Evolutionary conservation across 2,888 invertebrate species (phyloP), one percentile per base, ranked within the genome.

Genomic region (Phyto melanocephala): DNA sequence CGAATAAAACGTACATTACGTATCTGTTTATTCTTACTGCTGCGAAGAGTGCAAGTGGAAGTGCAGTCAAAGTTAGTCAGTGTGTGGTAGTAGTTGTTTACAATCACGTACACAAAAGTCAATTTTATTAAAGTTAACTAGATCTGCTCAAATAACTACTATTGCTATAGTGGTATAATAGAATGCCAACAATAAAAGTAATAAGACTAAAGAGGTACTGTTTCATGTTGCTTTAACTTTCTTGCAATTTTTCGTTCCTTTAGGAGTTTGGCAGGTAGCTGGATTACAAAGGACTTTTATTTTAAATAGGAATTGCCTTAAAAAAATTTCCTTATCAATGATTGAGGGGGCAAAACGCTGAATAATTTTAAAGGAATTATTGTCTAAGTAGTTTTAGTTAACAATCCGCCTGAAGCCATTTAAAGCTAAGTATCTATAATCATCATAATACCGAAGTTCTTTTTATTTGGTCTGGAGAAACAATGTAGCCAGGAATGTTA

Each of bases 91-190:
- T 68, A 35, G n/a, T n/a, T n/a, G n/a, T 28, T 65, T 76, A 42
- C 74, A 78, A 70, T 75, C 81, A 82, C 81, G 81, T 82, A 75
- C 70, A 70, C 22, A 78, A 74, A 78, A 78, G 78, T 75, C 74
- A 79, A 75, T 82, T 78, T 82, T 78, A 79, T 82, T 82, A 78
- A 82, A 82, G 78, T 82, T 82, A 78, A 78, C 78, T 78, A 74
- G 78, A 81, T 74, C 63, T 68, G 62, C 47, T 81, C 72, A 77
- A 81, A 81, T 62, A 81, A 78, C 77, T 72, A 56, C 52, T 56
- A 77, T 58, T 56, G 68, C 62, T 33, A 68, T 56, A 67, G 28
- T 67, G 50, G 63, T 60, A 77, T 40, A 56, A 72, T 28, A 60
- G 47, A 28, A 52, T 72, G 56, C 58, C 35, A 81, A 67, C 65